Conservation (phyloP, 23 tunicate species). For the Styela plicata region DNA sequence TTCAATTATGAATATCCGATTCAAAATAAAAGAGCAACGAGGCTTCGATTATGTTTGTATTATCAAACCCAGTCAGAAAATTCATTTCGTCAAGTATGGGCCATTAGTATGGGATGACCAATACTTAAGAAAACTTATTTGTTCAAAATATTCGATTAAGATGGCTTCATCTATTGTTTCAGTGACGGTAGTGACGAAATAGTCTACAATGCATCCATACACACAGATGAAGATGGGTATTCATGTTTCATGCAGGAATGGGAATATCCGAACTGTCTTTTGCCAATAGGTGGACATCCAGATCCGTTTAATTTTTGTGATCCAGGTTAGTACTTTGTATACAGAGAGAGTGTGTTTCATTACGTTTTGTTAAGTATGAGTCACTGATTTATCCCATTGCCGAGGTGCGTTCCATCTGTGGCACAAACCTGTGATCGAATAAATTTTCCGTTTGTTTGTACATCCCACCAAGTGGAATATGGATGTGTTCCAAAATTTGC, state of each 20-base stretch:
- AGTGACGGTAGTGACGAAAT: not conserved
- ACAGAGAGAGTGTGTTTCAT: not conserved
- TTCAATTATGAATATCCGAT: too few species aligned
- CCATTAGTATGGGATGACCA: too few species aligned
- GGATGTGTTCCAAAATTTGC: too few species aligned
- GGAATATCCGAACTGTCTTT: not conserved
- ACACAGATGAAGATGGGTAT: not conserved
- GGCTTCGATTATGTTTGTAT: too few species aligned
- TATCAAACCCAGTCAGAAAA: too few species aligned
- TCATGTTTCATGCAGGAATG: not conserved
- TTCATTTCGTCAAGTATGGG: too few species aligned
- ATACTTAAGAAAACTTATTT: too few species aligned
- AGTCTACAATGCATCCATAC: not conserved
- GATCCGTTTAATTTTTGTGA: not conserved
- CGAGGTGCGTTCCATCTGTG: not conserved
- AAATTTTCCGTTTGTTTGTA: too few species aligned
- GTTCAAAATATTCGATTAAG: too few species aligned
- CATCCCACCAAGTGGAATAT: too few species aligned
- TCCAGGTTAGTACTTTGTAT: not conserved
- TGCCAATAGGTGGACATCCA: not conserved
- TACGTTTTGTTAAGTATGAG: not conserved
- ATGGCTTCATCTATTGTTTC: too few species aligned
- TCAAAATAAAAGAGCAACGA: too few species aligned
- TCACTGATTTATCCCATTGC: not conserved
- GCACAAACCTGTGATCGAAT: not conserved